Percentiles rank a stretch among this genome's conserved stretches.
These are phyloP conservation scores for Riparia riparia DNA, from an alignment of 2,113 vertebrate genomes.

Conservation along the genomic window DNA sequence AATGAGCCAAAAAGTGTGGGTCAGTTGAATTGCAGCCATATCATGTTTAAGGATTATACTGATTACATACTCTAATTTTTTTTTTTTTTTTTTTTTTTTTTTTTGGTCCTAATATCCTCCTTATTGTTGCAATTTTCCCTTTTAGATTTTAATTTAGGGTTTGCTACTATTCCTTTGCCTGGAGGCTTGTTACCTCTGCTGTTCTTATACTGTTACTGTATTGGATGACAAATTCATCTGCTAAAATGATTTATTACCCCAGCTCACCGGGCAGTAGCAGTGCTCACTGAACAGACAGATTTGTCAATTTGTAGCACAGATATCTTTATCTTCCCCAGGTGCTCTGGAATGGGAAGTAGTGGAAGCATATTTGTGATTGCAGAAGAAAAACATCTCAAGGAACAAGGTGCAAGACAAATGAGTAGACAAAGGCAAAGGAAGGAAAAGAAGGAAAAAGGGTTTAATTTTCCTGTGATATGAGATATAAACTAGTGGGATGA, in stretches of 20 bases:
- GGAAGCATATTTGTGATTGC: neutral
- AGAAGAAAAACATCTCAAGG: neutral
- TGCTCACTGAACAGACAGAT: slow-evolving; percentile 43
- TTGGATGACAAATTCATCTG: slow-evolving; percentile 65
- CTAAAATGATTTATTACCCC: slow-evolving; percentile 71
- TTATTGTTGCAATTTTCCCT: slow-evolving; percentile 23
- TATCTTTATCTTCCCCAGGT: slow-evolving; percentile 38
- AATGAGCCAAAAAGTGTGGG: slow-evolving; percentile 40
- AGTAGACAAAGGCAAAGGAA: neutral
- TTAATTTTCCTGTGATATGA: neutral
- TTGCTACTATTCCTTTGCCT: slow-evolving; percentile 35
- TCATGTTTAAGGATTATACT: slow-evolving; percentile 50
- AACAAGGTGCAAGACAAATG: neutral
- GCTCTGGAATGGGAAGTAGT: neutral
- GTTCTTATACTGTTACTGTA: slow-evolving; percentile 28
- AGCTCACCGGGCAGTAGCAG: slow-evolving; percentile 16
- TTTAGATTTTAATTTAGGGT: slow-evolving; percentile 40
- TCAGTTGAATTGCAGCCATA: slow-evolving; percentile 42
- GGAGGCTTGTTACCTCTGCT: slow-evolving; percentile 32
- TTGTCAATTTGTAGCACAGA: slow-evolving; percentile 45
- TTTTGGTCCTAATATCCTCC: neutral
- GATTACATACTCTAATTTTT: slow-evolving; percentile 15
- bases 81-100: neutral
- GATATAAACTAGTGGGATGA: neutral
- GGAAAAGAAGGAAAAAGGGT: neutral